phyloP scores from a whole-genome alignment of 2,797 vertebrate genomes.

The Triplophysa bombifrons region DNA sequence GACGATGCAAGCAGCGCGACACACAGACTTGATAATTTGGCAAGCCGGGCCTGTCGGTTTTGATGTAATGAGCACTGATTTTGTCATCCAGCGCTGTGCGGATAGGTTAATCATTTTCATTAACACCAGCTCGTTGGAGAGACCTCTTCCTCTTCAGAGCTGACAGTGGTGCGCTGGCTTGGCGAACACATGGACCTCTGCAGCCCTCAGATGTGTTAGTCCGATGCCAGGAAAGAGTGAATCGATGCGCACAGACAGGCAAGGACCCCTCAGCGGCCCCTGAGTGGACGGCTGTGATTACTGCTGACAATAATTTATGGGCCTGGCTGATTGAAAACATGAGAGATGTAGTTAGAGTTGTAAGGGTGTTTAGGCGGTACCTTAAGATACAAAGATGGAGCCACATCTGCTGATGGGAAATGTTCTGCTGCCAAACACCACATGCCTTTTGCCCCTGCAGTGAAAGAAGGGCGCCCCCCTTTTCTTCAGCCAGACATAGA shows the following conservation, averaged over 20 bases:
- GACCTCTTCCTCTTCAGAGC: constrained; percentile 58
- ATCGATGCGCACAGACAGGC: constrained; percentile 71
- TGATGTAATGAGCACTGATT: constrained; percentile 52
- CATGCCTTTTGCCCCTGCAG: constrained; percentile 67
- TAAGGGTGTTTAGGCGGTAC: constrained; percentile 67
- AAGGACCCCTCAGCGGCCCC: constrained; percentile 68
- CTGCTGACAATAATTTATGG: constrained; percentile 78
- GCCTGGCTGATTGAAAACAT: constrained; percentile 76
- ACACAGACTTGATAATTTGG: constrained; percentile 54
- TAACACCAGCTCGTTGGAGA: constrained; percentile 59
- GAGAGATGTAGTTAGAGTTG: constrained; percentile 68
- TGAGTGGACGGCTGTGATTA: constrained; percentile 75
- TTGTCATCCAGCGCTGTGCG: constrained; percentile 45
- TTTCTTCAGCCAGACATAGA: neutral
- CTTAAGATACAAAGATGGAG: constrained; percentile 77
- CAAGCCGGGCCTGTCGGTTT: constrained; percentile 39
- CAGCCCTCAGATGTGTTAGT: constrained; percentile 61
- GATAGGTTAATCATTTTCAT: constrained; percentile 64
- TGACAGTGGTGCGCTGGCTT: constrained; percentile 50
- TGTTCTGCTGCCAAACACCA: constrained; percentile 69
- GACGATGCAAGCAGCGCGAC: neutral
- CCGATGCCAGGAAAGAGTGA: constrained; percentile 67
- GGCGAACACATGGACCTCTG: constrained; percentile 56
- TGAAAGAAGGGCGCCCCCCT: neutral
- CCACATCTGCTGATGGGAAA: constrained; percentile 73